Conservation (phyloP, 2,797 vertebrate genomes). For the Cichlasoma orientale region DNA sequence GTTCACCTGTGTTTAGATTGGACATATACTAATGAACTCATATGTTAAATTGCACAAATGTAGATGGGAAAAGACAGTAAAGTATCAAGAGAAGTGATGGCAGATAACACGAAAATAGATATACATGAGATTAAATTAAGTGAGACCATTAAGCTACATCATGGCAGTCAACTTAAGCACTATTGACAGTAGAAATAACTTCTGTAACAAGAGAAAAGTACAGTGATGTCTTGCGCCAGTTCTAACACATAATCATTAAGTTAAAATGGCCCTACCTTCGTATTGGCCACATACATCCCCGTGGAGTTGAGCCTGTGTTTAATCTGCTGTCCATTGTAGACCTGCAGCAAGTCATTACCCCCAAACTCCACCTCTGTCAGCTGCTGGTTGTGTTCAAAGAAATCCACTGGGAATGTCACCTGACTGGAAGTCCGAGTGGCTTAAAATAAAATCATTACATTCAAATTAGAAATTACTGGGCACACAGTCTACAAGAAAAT, state of each 20-base stretch:
- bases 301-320: conserved; percentile 98
- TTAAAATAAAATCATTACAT: conserved; percentile 59
- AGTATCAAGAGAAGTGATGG: background rate
- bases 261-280: conserved; percentile 84
- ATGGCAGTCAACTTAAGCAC: background rate
- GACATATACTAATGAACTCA: background rate
- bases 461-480: background rate
- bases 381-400: conserved; percentile 99
- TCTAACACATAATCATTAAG: background rate
- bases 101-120: background rate
- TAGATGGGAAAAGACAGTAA: background rate
- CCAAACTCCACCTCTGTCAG: conserved; percentile 98
- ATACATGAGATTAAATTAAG: background rate
- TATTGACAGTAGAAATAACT: background rate
- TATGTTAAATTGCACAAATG: background rate
- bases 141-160: background rate
- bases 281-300: conserved; percentile 99
- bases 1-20: background rate
- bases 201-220: background rate
- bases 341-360: conserved; percentile 96
- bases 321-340: conserved; percentile 98
- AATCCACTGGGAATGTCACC: conserved; percentile 97
- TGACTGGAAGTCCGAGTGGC: conserved; percentile 95
- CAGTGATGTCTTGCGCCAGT: background rate
- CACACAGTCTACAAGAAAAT: no score